phyloP scores from a whole-genome alignment of 2,888 invertebrate species.

The Tiliacea citrago region DNA sequence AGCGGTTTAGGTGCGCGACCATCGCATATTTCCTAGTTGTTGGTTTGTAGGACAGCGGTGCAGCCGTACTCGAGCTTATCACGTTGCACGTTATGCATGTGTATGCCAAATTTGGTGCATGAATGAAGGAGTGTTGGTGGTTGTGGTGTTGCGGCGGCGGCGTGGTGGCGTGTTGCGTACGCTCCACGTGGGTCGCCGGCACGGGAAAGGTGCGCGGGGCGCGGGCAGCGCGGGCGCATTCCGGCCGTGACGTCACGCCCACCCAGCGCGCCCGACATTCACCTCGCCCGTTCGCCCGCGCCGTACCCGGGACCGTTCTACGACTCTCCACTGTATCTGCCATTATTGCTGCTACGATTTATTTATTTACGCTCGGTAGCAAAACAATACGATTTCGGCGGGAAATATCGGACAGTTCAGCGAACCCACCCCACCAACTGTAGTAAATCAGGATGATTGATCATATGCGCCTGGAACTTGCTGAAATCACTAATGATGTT shows the following conservation, averaged over 20 bases:
- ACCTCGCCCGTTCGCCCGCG: constrained; percentile 80
- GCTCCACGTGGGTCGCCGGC: constrained; percentile 82
- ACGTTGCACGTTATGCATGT: constrained; percentile 63
- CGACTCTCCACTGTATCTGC: constrained; percentile 79
- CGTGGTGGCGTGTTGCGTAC: constrained; percentile 80
- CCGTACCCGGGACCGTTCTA: constrained; percentile 75
- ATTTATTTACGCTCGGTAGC: constrained; percentile 80
- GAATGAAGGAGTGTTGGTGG: constrained; percentile 78
- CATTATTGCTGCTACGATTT: constrained; percentile 81
- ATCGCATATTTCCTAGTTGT: constrained; percentile 26
- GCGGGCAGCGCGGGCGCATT: constrained; percentile 86
- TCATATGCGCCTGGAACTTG: constrained; percentile 72
- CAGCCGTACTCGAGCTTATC: constrained; percentile 35
- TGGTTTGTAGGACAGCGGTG: constrained; percentile 44
- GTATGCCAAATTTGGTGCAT: constrained; percentile 76
- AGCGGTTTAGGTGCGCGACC: constrained; percentile 57
- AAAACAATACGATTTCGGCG: constrained; percentile 75
- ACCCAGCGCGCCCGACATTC: constrained; percentile 89
- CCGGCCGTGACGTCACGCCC: constrained; percentile 90
- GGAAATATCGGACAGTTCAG: constrained; percentile 51
- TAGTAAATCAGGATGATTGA: constrained; percentile 65
- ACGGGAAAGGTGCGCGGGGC: constrained; percentile 61
- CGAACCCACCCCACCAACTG: constrained; percentile 63
- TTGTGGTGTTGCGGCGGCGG: constrained; percentile 68
- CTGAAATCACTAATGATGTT: constrained; percentile 74